Conservation (phyloP, 2,113 vertebrate genomes). For the Carassius gibelio region DNA sequence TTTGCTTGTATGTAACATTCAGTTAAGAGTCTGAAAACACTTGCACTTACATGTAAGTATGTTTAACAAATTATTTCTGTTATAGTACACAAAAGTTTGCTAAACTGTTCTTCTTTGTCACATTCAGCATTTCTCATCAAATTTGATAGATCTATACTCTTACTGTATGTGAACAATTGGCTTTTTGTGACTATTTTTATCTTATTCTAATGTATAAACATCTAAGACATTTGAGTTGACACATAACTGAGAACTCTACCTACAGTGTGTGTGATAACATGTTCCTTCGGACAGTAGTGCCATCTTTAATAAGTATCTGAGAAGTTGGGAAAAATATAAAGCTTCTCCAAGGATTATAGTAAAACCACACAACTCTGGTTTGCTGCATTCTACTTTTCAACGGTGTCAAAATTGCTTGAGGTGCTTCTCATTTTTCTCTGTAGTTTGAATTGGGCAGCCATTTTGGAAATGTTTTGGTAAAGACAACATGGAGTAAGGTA, state of each 20-base stretch:
- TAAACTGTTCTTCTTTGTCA: background rate
- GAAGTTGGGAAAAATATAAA: background rate
- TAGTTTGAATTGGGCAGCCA: constrained; percentile 22
- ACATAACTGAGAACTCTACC: no score
- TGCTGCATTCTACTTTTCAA: background rate
- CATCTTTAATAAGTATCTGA: no score
- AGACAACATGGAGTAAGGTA: background rate
- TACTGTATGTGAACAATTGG: no score
- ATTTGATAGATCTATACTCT: background rate
- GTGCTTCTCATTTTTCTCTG: constrained; percentile 8
- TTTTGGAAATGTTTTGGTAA: constrained; percentile 32
- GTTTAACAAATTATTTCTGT: background rate
- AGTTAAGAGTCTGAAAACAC: background rate
- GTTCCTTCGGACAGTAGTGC: no score
- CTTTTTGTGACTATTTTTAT: background rate
- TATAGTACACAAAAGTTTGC: background rate
- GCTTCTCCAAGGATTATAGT: background rate
- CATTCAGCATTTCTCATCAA: background rate
- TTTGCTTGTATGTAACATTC: background rate
- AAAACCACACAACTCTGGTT: background rate
- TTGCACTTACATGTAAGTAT: no score
- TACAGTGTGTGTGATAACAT: no score
- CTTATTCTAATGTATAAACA: background rate
- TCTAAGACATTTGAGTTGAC: no score
- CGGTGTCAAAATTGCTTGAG: background rate